phyloP scores from a whole-genome alignment of 2,888 invertebrate species.

The Dyspetes luteomarginatus region DNA sequence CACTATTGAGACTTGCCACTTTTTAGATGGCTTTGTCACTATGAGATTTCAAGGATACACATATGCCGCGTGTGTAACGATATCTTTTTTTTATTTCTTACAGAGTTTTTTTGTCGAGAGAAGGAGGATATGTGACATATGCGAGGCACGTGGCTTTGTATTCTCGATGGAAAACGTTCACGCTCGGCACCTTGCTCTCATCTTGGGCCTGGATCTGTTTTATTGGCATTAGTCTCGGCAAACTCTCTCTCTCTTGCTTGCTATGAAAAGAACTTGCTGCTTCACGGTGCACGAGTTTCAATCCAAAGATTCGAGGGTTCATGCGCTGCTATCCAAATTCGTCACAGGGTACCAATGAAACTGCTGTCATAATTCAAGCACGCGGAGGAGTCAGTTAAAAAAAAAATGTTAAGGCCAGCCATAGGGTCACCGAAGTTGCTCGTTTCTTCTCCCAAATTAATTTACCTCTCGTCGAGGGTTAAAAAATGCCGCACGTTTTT shows the following conservation, averaged over 20 bases:
- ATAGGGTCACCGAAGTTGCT: neutral
- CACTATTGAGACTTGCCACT: neutral
- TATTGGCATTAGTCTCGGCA: constrained; percentile 56
- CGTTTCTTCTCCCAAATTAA: constrained; percentile 7
- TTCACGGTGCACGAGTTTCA: constrained; percentile 60
- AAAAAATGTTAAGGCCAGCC: constrained; percentile 9
- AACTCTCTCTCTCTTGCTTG: constrained; percentile 33
- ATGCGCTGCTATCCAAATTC: constrained; percentile 25
- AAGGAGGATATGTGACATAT: constrained; percentile 55
- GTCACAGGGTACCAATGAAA: constrained; percentile 49
- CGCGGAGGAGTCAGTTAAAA: neutral
- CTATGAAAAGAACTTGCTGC: constrained; percentile 59
- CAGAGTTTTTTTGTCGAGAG: neutral
- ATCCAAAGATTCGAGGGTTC: constrained; percentile 26
- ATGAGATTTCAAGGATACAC: neutral
- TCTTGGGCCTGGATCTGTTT: constrained; percentile 27
- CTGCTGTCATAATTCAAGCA: constrained; percentile 56
- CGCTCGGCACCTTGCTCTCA: constrained; percentile 56
- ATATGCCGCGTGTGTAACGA: neutral
- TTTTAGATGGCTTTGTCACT: neutral
- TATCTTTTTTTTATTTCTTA: constrained; percentile 26
- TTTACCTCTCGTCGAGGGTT: neutral
- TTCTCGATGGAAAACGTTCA: constrained; percentile 5
- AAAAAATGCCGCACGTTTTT: neutral
- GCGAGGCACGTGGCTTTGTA: constrained; percentile 62